These are phyloP conservation scores for Eulimnadia texana DNA, from an alignment of 1,140 invertebrate species.

Conservation along the genomic window DNA sequence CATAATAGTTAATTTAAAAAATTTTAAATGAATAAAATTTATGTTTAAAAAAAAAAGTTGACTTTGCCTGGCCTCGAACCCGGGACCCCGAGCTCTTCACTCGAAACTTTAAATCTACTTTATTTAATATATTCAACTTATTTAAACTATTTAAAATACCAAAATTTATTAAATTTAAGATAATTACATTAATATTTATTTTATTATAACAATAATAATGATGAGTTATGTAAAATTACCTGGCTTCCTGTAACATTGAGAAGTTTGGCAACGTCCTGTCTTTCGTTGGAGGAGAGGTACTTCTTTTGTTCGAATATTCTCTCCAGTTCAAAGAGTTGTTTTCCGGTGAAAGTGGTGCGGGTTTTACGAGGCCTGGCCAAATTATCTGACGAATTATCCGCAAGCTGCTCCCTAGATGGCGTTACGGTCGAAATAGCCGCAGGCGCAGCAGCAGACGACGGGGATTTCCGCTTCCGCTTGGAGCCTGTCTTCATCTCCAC, in stretches of 20 bases:
- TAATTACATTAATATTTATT: no score
- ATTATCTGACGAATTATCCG: not conserved
- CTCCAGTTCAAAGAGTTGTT: slow-evolving; percentile 91
- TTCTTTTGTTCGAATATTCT: slow-evolving; percentile 92
- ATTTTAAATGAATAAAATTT: no score
- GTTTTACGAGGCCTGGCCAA: slow-evolving; percentile 25
- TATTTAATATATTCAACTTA: no score
- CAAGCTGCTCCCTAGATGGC: not conserved
- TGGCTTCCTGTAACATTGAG: slow-evolving; percentile 90
- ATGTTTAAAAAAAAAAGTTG: no score
- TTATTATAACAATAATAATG: no score
- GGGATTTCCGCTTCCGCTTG: not conserved
- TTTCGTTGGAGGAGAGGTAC: slow-evolving; percentile 85
- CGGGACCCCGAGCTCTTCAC: no score
- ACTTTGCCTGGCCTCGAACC: no score
- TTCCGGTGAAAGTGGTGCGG: slow-evolving; percentile 82
- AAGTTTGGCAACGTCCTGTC: slow-evolving; percentile 82
- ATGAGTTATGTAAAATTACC: no score
- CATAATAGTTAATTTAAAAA: no score
- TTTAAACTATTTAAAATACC: no score
- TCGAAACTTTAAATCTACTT: no score
- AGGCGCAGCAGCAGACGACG: not conserved
- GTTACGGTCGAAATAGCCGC: not conserved
- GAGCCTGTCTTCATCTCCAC: not conserved
- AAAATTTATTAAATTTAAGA: no score